Evolutionary conservation across 2,113 vertebrate genomes (phyloP).

Genomic region (Arenaria interpres): DNA sequence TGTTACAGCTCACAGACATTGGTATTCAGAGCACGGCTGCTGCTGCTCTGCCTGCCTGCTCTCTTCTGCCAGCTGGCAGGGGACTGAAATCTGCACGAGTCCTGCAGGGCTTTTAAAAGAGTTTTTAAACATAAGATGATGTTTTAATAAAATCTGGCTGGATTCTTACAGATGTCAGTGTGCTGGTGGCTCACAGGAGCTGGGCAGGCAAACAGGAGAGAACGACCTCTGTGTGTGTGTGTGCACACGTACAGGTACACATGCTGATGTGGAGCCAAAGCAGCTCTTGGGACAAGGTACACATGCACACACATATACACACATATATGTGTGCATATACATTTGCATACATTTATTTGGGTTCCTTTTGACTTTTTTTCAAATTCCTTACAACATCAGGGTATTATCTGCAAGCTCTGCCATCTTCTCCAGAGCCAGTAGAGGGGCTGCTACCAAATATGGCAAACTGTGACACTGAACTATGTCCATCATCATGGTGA

Average conservation of each 20-base stretch:
- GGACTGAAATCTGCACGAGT: too few relatives aligned
- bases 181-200: background rate
- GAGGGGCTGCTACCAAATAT: background rate
- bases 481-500: background rate
- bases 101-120: background rate
- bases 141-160: background rate
- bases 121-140: background rate
- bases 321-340: fast-evolving
- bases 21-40: background rate
- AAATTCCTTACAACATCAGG: background rate
- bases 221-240: too few relatives aligned
- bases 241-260: background rate
- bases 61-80: background rate
- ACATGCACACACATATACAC: fast-evolving
- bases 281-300: too few relatives aligned
- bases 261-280: background rate
- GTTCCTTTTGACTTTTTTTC: background rate
- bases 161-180: background rate
- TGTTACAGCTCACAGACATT: background rate
- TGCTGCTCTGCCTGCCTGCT: background rate
- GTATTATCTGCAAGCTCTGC: background rate
- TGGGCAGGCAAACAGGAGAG: background rate
- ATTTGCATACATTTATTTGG: background rate
- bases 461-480: background rate
- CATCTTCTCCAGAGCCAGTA: background rate